Base-by-base conservation (phyloP, 2,113 vertebrate species). In the Lepidothrix coronata region DNA sequence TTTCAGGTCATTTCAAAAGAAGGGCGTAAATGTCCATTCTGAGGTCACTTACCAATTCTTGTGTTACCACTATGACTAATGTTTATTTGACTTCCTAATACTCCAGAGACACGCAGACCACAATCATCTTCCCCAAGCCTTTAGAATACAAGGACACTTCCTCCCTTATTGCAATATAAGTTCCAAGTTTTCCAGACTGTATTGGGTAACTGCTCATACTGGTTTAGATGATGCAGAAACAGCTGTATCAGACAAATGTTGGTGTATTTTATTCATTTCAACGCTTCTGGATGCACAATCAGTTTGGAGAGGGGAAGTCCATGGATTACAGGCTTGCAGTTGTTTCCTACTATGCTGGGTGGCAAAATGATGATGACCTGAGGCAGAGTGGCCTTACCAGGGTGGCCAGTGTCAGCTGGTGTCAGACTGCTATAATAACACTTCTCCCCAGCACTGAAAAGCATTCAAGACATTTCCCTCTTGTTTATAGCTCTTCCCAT, bases 401-500 rank as follows among this genome's bases (percentile, higher is more conserved):
- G 85, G 79, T 87, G 88, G 77, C 82, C 91, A 43, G 63, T 55
- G 92, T 96, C 96, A 97, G 85, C 91, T 94, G 46, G 67, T 82
- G 91, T 96, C 96, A 97, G 89, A 83, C 93, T 88, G 74, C 84
- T 91, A 31, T 72, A 93, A 87, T 71, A 96, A 95, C 87, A 78
- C 72, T 95, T 95, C 88, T 95, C 76, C 86, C 51, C 79, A 93
- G 46, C 75, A 74, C 84, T 70, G 93, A 93, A 52, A 89, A 74
- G 70, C 62, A 97, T 91, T 89, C 80, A 54, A 90, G 94, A 80
- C 91, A 93, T 91, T 90, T 88, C 89, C 77, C 82, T 94, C 84
- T 89, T 97, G 96, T 97, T 97, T 98, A 98, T 83, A 96, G 85
- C 68, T 89, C 91, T 96, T 97, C 95, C 97, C 93, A 93, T 96